Evolutionary conservation across 2,797 vertebrate genomes (phyloP).

Genomic region (Philypnodon macrostomus): DNA sequence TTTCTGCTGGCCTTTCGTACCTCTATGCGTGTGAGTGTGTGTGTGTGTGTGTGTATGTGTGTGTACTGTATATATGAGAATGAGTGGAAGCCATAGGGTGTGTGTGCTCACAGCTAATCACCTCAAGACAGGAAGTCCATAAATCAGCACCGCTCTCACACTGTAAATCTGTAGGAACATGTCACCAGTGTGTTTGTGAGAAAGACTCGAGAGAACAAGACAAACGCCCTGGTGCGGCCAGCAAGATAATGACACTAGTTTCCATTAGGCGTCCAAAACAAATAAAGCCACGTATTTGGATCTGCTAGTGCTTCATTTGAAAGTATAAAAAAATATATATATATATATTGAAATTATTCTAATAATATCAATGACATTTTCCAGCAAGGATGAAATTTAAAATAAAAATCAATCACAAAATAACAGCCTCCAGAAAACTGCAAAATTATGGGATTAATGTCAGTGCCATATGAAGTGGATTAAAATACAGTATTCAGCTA

Average conservation of each 20-base stretch:
- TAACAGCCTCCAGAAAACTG: too few species aligned
- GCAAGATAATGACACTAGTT: conserved; percentile 1
- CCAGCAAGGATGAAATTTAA: too few species aligned
- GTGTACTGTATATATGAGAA: conserved; percentile 16
- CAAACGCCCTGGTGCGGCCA: neutral
- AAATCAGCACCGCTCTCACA: conserved; percentile 60
- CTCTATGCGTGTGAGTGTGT: conserved; percentile 7
- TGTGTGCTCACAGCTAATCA: conserved; percentile 67
- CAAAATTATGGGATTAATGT: too few species aligned
- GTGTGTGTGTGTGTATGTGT: conserved; percentile 6
- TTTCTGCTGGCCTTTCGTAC: conserved; percentile 15
- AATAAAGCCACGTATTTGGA: neutral
- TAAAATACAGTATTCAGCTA: too few species aligned
- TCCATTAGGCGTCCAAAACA: conserved; percentile 2
- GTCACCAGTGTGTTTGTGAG: conserved; percentile 29
- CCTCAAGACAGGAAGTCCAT: conserved; percentile 60
- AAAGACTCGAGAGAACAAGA: neutral
- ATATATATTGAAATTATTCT: too few species aligned
- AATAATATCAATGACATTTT: too few species aligned
- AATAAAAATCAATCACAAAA: too few species aligned
- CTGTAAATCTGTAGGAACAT: conserved; percentile 55
- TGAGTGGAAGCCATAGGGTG: conserved; percentile 27
- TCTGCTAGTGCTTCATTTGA: neutral
- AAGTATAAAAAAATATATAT: neutral
- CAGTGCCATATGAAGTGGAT: too few species aligned